A percentile compares a stretch with the other conserved stretches of the same genome.
Evolutionary conservation across 2,888 invertebrate species (phyloP).

Genomic region (Epinotia bilunana): DNA sequence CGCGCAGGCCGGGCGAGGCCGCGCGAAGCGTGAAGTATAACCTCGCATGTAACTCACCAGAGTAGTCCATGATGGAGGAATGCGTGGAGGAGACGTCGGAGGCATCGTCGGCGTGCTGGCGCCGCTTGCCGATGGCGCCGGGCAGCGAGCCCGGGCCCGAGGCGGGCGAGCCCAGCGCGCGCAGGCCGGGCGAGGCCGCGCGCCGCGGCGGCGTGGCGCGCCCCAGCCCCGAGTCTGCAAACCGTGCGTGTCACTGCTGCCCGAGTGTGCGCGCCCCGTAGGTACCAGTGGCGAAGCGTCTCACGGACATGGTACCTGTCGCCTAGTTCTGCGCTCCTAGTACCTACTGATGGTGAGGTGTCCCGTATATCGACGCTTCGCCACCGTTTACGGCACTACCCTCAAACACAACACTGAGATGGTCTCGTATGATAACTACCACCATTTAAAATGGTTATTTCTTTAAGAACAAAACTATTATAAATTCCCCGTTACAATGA

Average conservation of each 20-base stretch:
- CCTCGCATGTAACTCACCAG: constrained; percentile 82
- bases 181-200: constrained; percentile 93
- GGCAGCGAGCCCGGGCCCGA: constrained; percentile 91
- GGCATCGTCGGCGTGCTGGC: constrained; percentile 90
- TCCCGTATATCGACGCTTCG: constrained; percentile 9
- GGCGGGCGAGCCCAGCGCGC: constrained; percentile 89
- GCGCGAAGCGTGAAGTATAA: constrained; percentile 86
- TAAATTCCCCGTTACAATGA: neutral
- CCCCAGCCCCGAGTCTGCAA: constrained; percentile 94
- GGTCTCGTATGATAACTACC: neutral
- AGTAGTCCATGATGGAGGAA: constrained; percentile 94
- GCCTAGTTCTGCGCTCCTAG: neutral
- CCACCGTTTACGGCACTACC: neutral
- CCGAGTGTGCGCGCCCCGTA: constrained; percentile 1
- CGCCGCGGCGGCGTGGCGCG: constrained; percentile 94
- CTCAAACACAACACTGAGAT: neutral
- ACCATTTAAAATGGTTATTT: neutral
- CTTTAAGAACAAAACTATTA: neutral
- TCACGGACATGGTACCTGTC: neutral
- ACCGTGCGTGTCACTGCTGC: constrained; percentile 56
- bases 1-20: constrained; percentile 93
- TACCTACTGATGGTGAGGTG: neutral
- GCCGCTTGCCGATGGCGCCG: constrained; percentile 93
- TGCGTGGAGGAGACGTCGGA: constrained; percentile 94
- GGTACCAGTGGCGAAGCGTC: constrained; percentile 8